phyloP scores from a whole-genome alignment of 1,140 invertebrate species.

The Sitobion miscanthi region DNA sequence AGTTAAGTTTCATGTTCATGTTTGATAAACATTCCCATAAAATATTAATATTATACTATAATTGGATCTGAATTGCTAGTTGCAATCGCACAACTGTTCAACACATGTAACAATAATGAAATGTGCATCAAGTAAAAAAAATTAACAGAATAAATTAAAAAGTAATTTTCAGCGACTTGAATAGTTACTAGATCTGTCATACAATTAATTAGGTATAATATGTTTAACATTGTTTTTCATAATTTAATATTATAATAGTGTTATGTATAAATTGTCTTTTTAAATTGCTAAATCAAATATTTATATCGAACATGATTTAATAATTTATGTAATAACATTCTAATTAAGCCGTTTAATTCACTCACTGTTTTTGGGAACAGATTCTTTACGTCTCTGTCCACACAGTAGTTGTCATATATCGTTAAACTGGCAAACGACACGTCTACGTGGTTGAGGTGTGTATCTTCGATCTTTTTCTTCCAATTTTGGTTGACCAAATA shows the following conservation, averaged over 20 bases:
- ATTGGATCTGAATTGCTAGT: slow-evolving; percentile 24
- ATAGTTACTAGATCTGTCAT: slow-evolving; percentile 18
- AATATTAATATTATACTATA: slow-evolving; percentile 48
- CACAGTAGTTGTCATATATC: slow-evolving; percentile 58
- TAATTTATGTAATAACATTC: background rate
- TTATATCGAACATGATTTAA: slow-evolving; percentile 20
- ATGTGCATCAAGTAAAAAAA: slow-evolving; percentile 50
- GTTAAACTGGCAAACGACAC: slow-evolving; percentile 66
- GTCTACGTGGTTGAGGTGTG: slow-evolving; percentile 75
- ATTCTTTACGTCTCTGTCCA: slow-evolving; percentile 55
- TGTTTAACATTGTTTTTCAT: slow-evolving; percentile 49
- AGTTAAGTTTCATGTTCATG: slow-evolving; percentile 49
- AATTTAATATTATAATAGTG: slow-evolving; percentile 38
- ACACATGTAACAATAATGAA: slow-evolving; percentile 40
- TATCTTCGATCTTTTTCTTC: slow-evolving; percentile 66
- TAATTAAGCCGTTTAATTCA: slow-evolving; percentile 4
- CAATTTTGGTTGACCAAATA: slow-evolving; percentile 54
- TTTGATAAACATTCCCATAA: background rate
- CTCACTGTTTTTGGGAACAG: slow-evolving; percentile 54
- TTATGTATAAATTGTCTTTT: slow-evolving; percentile 54
- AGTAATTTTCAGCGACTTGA: background rate
- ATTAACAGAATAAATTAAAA: slow-evolving; percentile 29
- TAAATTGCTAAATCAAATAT: slow-evolving; percentile 51
- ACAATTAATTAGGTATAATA: slow-evolving; percentile 38
- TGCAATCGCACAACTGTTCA: slow-evolving; percentile 28